Percentiles rank a stretch among this genome's conserved stretches.
Evolutionary conservation across 2,888 invertebrate genomes (phyloP).

Genomic region (Leptopilina drosophilae): DNA sequence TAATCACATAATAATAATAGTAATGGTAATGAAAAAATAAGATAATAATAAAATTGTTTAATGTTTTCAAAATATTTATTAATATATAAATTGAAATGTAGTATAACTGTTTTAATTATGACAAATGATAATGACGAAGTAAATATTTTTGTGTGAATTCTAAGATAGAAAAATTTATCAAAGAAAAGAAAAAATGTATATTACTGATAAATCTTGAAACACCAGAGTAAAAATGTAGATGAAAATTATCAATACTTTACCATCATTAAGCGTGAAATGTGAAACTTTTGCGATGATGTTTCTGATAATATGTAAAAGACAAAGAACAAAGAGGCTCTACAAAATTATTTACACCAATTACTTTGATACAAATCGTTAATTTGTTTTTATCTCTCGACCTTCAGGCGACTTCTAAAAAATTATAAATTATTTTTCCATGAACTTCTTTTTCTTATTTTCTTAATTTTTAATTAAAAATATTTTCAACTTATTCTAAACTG

Average conservation of each 20-base stretch:
- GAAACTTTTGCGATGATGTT: conserved; percentile 4
- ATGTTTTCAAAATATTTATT: no score
- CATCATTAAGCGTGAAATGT: not conserved
- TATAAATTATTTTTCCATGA: not conserved
- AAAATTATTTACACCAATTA: conserved; percentile 1
- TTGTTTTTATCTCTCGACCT: not conserved
- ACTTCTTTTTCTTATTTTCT: not conserved
- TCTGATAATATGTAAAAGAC: conserved; percentile 4
- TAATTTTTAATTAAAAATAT: no score
- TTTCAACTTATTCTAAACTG: no score
- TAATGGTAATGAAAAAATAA: no score
- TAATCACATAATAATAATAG: no score
- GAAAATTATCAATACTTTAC: conserved; percentile 3
- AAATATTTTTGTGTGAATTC: not conserved
- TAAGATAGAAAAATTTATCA: not conserved
- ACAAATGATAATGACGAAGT: not conserved
- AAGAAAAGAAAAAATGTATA: not conserved
- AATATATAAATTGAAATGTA: no score
- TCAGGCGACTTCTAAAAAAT: not conserved
- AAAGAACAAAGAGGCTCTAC: conserved; percentile 6
- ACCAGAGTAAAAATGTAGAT: not conserved
- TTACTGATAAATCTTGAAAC: not conserved
- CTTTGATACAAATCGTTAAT: conserved; percentile 1
- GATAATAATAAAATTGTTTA: no score
- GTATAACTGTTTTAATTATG: not conserved